Conservation (phyloP, 2,888 invertebrate genomes). For the Euphydryas editha region DNA sequence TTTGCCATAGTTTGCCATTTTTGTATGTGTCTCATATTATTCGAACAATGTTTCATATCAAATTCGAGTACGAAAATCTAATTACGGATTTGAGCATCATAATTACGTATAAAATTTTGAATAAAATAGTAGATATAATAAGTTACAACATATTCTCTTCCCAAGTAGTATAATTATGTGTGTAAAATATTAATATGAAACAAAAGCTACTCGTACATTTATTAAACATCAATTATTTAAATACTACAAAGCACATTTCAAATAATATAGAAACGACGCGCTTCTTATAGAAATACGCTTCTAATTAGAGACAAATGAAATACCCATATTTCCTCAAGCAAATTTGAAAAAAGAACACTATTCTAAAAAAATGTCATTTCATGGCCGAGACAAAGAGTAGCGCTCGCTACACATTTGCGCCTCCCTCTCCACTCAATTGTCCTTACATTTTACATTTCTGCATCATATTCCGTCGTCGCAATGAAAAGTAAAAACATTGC, state of each 20-base stretch:
- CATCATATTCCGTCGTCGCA: conserved; percentile 78
- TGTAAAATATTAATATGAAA: background rate
- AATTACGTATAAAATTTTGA: too few relatives aligned
- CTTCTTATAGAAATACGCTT: conserved; percentile 14
- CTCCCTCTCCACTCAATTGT: conserved; percentile 73
- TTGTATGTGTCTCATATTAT: too few relatives aligned
- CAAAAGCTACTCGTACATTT: background rate
- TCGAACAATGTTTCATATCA: too few relatives aligned
- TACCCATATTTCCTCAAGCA: conserved; percentile 44
- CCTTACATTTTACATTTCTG: conserved; percentile 80
- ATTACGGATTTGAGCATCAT: too few relatives aligned
- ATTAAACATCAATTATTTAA: background rate
- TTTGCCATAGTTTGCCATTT: too few relatives aligned
- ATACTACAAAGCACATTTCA: background rate
- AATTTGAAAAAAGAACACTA: conserved; percentile 58
- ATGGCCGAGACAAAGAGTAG: conserved; percentile 60
- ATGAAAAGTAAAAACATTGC: conserved; percentile 80
- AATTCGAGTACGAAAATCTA: too few relatives aligned
- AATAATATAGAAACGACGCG: conserved; percentile 4
- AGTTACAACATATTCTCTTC: too few relatives aligned
- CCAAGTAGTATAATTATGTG: too few relatives aligned
- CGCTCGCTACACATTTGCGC: conserved; percentile 66
- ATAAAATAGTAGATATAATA: too few relatives aligned
- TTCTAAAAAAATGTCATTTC: conserved; percentile 55
- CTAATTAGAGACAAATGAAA: conserved; percentile 39